phyloP scores from a whole-genome alignment of 2,113 vertebrate genomes.

The Dasyprocta punctata region DNA sequence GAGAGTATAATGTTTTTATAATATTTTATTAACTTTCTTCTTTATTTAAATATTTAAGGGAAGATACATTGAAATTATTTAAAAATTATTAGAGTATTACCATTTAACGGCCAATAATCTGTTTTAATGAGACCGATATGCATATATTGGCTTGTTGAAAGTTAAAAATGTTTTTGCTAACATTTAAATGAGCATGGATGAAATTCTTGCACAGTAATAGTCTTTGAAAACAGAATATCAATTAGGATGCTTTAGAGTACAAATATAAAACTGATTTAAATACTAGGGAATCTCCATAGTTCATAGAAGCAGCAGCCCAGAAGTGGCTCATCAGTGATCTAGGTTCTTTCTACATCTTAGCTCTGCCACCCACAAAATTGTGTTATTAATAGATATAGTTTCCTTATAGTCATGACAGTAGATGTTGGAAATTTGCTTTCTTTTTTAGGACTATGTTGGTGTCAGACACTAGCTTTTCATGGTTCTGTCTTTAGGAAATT shows the following conservation, averaged over 20 bases:
- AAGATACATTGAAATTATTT: neutral
- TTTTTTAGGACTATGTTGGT: neutral
- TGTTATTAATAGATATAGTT: neutral
- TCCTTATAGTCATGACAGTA: neutral
- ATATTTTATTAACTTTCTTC: neutral
- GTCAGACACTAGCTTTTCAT: neutral
- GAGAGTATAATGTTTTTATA: neutral
- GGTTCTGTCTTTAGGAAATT: neutral
- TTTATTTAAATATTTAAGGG: slow-evolving; percentile 16
- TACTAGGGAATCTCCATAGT: neutral
- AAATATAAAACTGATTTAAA: neutral
- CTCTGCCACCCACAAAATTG: neutral
- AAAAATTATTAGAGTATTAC: neutral
- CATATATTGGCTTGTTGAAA: slow-evolving; percentile 17
- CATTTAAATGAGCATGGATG: neutral
- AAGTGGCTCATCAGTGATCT: neutral
- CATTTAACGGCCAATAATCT: neutral
- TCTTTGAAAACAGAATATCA: neutral
- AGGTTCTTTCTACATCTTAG: neutral
- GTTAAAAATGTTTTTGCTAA: neutral
- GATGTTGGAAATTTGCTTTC: neutral
- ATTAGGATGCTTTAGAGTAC: neutral
- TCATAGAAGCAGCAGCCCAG: neutral
- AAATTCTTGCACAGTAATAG: neutral
- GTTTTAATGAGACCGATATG: neutral